phyloP scores from a whole-genome alignment of 2,797 vertebrate species.

The Lepilemur septentrionalis region DNA sequence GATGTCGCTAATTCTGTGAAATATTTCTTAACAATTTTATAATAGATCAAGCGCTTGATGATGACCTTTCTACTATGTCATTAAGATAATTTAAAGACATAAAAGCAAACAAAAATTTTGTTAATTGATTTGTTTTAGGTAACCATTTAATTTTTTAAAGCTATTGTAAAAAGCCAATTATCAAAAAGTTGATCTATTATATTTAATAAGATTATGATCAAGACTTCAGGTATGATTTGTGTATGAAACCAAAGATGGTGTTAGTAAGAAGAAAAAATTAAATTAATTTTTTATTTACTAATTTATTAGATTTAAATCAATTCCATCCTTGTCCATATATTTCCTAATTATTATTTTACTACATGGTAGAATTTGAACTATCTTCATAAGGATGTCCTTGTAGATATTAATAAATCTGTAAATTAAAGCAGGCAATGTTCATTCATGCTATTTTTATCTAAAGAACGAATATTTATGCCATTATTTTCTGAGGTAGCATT shows the following conservation, averaged over 20 bases:
- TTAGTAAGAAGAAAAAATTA: not conserved
- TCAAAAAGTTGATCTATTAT: not conserved
- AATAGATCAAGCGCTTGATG: conserved; percentile 66
- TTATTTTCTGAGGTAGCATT: not conserved
- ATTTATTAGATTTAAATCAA: conserved; percentile 11
- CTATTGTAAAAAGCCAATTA: conserved; percentile 48
- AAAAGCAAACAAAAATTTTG: conserved; percentile 42
- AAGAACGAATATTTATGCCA: not conserved
- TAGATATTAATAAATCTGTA: conserved; percentile 18
- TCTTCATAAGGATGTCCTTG: not conserved
- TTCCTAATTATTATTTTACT: not conserved
- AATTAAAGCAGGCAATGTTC: not conserved
- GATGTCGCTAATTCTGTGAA: conserved; percentile 53
- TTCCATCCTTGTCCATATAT: not conserved
- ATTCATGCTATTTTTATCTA: conserved; percentile 19
- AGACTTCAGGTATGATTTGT: conserved; percentile 29
- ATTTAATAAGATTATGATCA: conserved; percentile 55
- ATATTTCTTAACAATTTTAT: conserved; percentile 60
- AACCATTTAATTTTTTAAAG: conserved; percentile 54
- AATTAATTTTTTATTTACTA: conserved; percentile 42
- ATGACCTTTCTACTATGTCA: conserved; percentile 44
- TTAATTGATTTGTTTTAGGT: conserved; percentile 55
- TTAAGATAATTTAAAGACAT: conserved; percentile 59
- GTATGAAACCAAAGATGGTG: not conserved
- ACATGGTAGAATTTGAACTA: not conserved